Percentiles rank a stretch among this genome's conserved stretches.
Evolutionary conservation across 2,888 invertebrate species (phyloP).

Genomic region (Empis stercorea): DNA sequence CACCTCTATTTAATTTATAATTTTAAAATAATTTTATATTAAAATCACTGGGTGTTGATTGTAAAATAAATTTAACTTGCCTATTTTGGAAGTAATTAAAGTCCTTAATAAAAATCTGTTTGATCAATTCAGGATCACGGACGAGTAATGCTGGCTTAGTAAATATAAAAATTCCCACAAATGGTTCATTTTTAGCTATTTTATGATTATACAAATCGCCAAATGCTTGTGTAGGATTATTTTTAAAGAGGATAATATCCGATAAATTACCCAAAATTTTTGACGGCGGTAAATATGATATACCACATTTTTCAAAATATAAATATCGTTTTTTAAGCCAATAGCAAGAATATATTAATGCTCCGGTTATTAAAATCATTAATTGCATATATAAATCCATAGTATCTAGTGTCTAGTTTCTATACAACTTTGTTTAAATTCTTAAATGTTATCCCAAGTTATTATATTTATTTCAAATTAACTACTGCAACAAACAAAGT

Average conservation of each 20-base stretch:
- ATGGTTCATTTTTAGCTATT: constrained; percentile 20
- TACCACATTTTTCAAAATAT: not conserved
- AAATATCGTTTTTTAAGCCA: too few relatives aligned
- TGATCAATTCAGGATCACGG: constrained; percentile 37
- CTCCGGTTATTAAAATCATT: too few relatives aligned
- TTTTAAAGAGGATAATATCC: constrained; percentile 11
- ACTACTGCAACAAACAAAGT: too few relatives aligned
- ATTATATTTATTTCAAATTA: too few relatives aligned
- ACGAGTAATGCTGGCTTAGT: constrained; percentile 36
- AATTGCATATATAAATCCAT: too few relatives aligned
- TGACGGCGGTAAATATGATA: not conserved
- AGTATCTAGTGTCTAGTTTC: too few relatives aligned
- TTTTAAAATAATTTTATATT: not conserved
- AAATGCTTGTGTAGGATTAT: constrained; percentile 26
- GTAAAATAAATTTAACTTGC: constrained; percentile 1
- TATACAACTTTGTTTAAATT: too few relatives aligned
- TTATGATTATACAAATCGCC: constrained; percentile 29
- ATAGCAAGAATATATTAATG: too few relatives aligned
- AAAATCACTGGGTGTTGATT: too few relatives aligned
- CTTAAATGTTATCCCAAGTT: too few relatives aligned
- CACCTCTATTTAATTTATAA: not conserved
- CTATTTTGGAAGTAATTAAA: constrained; percentile 36
- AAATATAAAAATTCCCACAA: constrained; percentile 34
- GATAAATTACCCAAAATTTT: not conserved
- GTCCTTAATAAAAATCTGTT: constrained; percentile 37